Percentiles rank a stretch among this genome's conserved stretches.
Evolutionary conservation across 2,797 vertebrate species (phyloP).

Genomic region (Leucoraja ocellata): DNA sequence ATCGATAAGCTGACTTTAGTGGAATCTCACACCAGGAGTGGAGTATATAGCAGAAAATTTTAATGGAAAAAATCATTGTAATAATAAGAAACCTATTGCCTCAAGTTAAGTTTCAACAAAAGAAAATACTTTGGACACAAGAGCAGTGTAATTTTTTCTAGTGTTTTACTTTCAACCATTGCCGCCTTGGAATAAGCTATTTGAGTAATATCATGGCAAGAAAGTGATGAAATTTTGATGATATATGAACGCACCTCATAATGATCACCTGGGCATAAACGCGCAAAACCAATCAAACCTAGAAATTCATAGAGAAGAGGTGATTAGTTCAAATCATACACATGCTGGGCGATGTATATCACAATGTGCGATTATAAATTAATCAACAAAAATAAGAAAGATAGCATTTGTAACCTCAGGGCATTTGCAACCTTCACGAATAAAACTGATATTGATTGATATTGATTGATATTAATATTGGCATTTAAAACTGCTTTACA

Average conservation of each 20-base stretch:
- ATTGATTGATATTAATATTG: no score
- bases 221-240: background rate
- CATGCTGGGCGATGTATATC: background rate
- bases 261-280: slow-evolving; percentile 91
- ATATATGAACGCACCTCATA: slow-evolving; percentile 71
- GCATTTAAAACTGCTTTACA: background rate
- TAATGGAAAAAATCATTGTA: background rate
- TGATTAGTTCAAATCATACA: background rate
- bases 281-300: slow-evolving; percentile 90
- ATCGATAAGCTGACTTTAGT: no score
- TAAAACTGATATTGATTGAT: no score
- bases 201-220: background rate
- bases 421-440: background rate
- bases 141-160: no score
- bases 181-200: background rate
- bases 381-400: no score
- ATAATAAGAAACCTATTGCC: background rate
- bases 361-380: background rate
- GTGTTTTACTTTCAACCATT: background rate
- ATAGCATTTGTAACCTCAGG: background rate
- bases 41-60: no score
- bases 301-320: slow-evolving; percentile 42
- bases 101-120: background rate
- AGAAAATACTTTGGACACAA: background rate
- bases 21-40: no score